Conservation (phyloP, 1,140 invertebrate genomes). For the Drosophila oshimai region DNA sequence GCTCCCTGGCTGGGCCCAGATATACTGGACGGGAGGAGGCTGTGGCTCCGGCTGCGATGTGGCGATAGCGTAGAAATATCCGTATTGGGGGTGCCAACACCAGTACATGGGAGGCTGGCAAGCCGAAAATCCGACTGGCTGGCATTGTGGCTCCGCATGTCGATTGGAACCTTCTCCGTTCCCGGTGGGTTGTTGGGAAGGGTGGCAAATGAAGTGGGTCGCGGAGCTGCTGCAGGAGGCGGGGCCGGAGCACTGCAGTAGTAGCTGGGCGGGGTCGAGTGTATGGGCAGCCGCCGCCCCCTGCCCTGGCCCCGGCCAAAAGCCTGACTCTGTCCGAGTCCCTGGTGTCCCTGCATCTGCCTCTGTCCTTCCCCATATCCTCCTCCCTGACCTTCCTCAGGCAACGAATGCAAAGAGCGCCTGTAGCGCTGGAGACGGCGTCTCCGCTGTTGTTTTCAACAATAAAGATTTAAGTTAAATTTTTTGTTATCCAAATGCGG, state of each 20-base stretch:
- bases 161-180: background rate
- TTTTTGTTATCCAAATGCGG: background rate
- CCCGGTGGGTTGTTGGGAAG: background rate
- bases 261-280: background rate
- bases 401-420: background rate
- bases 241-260: background rate
- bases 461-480: background rate
- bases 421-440: conserved; percentile 4
- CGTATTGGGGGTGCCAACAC: conserved; percentile 10
- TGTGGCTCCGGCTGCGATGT: background rate
- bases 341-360: background rate
- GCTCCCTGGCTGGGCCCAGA: background rate
- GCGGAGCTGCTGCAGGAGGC: background rate
- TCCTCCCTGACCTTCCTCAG: background rate
- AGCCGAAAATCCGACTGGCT: conserved; percentile 55
- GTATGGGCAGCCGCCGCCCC: no score
- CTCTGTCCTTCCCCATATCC: background rate
- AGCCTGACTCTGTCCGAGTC: background rate
- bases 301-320: no score
- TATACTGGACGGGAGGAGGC: background rate
- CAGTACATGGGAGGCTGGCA: conserved; percentile 32
- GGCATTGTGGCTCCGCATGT: background rate
- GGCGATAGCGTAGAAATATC: background rate
- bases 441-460: background rate
- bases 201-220: background rate